Percentiles rank a stretch among this genome's conserved stretches.
Conservation (phyloP, 2,888 invertebrate species). For the Operophtera brumata region DNA sequence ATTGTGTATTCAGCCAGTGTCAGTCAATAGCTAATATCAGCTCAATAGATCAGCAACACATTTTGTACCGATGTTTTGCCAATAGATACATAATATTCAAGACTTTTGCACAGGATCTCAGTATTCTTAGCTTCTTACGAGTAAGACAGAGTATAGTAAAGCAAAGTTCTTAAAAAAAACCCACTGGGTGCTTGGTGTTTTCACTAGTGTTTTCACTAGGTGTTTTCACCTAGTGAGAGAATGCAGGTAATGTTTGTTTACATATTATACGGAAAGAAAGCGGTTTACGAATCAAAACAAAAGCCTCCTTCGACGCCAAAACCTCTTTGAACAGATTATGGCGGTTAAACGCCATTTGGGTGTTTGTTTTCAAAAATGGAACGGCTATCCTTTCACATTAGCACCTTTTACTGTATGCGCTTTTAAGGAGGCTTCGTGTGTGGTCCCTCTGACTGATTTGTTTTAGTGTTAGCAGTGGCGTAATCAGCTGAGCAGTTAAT, state of each 20-base stretch:
- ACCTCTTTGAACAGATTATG: slow-evolving; percentile 65
- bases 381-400: slow-evolving; percentile 72
- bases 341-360: slow-evolving; percentile 60
- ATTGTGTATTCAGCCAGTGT: slow-evolving; percentile 9
- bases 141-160: too few species aligned
- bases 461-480: slow-evolving; percentile 41
- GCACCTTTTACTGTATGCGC: slow-evolving; percentile 75
- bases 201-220: too few species aligned
- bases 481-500: slow-evolving; percentile 35
- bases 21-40: background rate
- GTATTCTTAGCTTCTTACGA: too few species aligned
- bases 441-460: slow-evolving; percentile 55
- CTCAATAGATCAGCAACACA: background rate
- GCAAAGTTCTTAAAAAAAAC: too few species aligned
- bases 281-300: too few species aligned
- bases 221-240: too few species aligned
- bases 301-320: slow-evolving; percentile 54
- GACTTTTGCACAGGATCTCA: too few species aligned
- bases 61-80: background rate
- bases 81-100: too few species aligned
- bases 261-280: too few species aligned
- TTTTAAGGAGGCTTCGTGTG: slow-evolving; percentile 69
- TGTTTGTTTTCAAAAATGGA: slow-evolving; percentile 73
- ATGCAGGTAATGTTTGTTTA: too few species aligned
- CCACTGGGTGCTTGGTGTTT: too few species aligned